Evolutionary conservation across 2,797 vertebrate genomes (phyloP), one percentile per base, ranked within the genome.

Genomic region (Phrynocephalus guinanensis): DNA sequence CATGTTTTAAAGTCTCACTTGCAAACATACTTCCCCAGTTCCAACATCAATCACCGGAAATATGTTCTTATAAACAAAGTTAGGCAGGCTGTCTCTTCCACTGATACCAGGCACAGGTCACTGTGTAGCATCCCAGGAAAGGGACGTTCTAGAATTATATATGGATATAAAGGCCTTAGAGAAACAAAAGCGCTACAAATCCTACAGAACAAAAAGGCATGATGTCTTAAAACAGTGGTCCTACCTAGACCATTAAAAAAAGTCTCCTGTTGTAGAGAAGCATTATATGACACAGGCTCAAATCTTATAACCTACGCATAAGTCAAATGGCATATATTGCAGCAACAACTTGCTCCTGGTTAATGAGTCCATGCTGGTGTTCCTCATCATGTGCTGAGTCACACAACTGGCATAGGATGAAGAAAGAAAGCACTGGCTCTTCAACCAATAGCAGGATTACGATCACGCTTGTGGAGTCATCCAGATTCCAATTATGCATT

Each of bases 11-110:
- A 95, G 93, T 94, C 95, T 92, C 94, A 93, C 95, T 95, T 95
- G 94, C 96, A 95, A 96, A 96, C 97, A 97, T 96, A 95, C 95
- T 95, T 95, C 94, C 89, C 90, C 92, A 73, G 93, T 93, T 93
- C 84, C 7, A 91, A 67, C 94, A 97, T 97, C 96, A 96, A 97
- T 97, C 97, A 97, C 94, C 26, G 83, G 86, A 94, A 94, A 95
- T 95, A 96, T 94, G 95, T 91, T 94, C 95, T 94, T 95, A 93
- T 97, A 96, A 96, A 97, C 97, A 97, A 95, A 94, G 93, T 90
- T 95, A 95, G 91, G 77, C 88, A 93, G 96, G 92, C 96, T 95
- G 97, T 95, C 96, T 97, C 92, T 92, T 92, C 91, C 93, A 93
- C 44, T 56, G 82, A 92, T 81, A 89, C 91, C 91, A 89, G 89